These are phyloP conservation scores for Pseudococcus jackbeardsleyi DNA, from an alignment of 2,888 invertebrate genomes.

Conservation along the genomic window DNA sequence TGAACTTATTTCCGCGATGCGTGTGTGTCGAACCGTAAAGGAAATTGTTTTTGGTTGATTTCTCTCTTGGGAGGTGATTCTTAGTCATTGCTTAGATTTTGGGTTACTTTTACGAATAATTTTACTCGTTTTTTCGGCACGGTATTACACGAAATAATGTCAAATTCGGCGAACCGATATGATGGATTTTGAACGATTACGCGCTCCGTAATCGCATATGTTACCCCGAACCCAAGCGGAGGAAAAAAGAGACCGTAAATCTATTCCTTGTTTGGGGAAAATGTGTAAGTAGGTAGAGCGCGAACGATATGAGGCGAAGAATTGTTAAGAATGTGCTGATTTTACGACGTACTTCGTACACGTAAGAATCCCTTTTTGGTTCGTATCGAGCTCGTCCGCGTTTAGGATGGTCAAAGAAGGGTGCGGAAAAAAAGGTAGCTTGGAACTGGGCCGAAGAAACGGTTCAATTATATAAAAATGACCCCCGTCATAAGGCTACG, in stretches of 20 bases:
- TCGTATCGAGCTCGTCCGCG: background rate
- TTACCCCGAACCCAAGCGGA: background rate
- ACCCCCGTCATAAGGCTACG: background rate
- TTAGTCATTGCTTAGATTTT: constrained; percentile 19
- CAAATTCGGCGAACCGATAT: constrained; percentile 38
- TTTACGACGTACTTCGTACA: background rate
- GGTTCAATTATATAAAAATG: constrained; percentile 34
- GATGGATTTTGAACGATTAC: constrained; percentile 45
- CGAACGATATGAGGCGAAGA: background rate
- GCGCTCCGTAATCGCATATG: constrained; percentile 11
- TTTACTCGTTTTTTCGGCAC: background rate
- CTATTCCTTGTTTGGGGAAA: background rate
- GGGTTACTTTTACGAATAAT: background rate
- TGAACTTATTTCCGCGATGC: background rate
- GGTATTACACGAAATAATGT: constrained; percentile 2
- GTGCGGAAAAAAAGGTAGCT: background rate
- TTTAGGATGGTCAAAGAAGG: background rate
- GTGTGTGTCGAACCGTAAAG: constrained; percentile 3
- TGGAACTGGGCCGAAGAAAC: background rate
- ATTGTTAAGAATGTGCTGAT: constrained; percentile 16
- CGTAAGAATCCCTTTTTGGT: background rate
- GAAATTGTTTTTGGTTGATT: constrained; percentile 40
- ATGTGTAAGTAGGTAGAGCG: background rate
- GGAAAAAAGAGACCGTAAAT: background rate
- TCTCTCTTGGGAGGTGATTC: constrained; percentile 28